Evolutionary conservation across 2,888 invertebrate genomes (phyloP).

Genomic region (Stegana nigrithorax): DNA sequence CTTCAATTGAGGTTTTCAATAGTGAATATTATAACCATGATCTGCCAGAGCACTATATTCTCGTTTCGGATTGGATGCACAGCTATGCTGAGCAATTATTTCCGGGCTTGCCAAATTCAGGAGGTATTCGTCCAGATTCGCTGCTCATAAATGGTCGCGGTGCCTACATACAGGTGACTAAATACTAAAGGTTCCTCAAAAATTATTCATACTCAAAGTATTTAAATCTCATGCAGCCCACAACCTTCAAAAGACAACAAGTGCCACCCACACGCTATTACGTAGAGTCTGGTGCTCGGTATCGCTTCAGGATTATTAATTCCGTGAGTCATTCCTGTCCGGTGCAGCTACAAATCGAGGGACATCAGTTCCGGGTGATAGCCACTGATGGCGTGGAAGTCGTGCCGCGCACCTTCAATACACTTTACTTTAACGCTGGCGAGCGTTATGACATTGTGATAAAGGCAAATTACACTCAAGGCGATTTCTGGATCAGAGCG

Average conservation of each 20-base stretch:
- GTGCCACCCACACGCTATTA: constrained; percentile 51
- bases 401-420: constrained; percentile 47
- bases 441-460: constrained; percentile 71
- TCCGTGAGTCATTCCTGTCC: constrained; percentile 63
- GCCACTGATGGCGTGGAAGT: constrained; percentile 63
- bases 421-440: constrained; percentile 65
- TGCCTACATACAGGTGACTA: constrained; percentile 41
- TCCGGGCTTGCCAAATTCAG: constrained; percentile 49
- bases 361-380: constrained; percentile 60
- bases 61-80: constrained; percentile 84
- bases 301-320: constrained; percentile 66
- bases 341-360: constrained; percentile 59
- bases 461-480: constrained; percentile 63
- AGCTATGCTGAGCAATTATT: constrained; percentile 68
- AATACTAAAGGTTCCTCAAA: no score
- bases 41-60: constrained; percentile 76
- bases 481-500: constrained; percentile 53
- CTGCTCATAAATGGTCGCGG: constrained; percentile 62
- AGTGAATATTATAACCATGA: constrained; percentile 79
- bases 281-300: constrained; percentile 52
- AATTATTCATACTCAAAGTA: no score
- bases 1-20: constrained; percentile 71
- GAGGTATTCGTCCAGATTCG: constrained; percentile 48
- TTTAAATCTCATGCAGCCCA: background rate
- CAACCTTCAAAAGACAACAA: background rate